These are phyloP conservation scores for Montipora sp. DNA, from an alignment of 64 coral and sea anemone species.

Conservation along the genomic window DNA sequence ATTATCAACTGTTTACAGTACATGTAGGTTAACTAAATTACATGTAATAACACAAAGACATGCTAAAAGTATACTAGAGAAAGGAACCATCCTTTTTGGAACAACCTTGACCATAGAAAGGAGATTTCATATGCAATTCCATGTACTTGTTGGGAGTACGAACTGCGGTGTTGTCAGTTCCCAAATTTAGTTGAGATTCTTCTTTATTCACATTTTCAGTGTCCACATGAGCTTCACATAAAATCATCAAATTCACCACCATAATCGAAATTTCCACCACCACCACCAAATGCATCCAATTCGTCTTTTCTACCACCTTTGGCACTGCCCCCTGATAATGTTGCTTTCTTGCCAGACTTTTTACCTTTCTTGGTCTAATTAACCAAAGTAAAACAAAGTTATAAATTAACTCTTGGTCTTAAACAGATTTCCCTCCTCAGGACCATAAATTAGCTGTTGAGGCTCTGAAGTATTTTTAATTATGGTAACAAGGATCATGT, in stretches of 20 bases:
- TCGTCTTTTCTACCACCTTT: slow-evolving; percentile 73
- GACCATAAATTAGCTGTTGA: too few species aligned
- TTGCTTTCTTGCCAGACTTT: slow-evolving; percentile 72
- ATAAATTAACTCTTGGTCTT: too few species aligned
- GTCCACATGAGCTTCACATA: slow-evolving; percentile 37
- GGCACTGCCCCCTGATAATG: slow-evolving; percentile 61
- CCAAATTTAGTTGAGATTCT: neutral
- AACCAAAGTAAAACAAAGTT: neutral
- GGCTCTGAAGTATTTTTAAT: too few species aligned
- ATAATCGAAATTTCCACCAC: slow-evolving; percentile 63
- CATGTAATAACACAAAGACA: too few species aligned
- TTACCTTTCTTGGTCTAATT: slow-evolving; percentile 58
- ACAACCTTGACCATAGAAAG: too few species aligned
- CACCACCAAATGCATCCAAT: slow-evolving; percentile 75
- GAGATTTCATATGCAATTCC: too few species aligned
- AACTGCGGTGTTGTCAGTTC: neutral
- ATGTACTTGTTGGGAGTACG: neutral
- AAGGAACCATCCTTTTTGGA: too few species aligned
- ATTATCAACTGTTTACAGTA: too few species aligned
- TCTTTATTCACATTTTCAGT: neutral
- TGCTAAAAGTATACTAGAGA: too few species aligned
- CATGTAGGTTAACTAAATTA: too few species aligned
- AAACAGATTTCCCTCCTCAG: too few species aligned
- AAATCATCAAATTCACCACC: slow-evolving; percentile 81
- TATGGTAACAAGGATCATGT: too few species aligned